These are phyloP conservation scores for Saccopteryx bilineata DNA, from an alignment of 2,113 vertebrate genomes.

Conservation along the genomic window DNA sequence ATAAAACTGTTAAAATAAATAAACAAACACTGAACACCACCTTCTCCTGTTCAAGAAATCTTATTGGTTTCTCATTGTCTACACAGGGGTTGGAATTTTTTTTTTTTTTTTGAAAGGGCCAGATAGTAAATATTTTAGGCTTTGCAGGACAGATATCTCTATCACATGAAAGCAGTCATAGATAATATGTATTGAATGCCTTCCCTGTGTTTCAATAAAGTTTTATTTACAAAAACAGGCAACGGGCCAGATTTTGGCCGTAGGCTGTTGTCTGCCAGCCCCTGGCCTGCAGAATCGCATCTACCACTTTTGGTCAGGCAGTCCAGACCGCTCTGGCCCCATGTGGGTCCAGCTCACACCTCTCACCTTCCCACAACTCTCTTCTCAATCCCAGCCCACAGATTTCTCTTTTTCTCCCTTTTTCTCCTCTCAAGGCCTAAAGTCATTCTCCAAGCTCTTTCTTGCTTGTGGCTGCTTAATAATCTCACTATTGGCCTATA, in stretches of 20 bases:
- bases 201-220: conserved; percentile 4
- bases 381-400: not conserved
- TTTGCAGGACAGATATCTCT: too few relatives aligned
- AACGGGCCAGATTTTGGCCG: not conserved
- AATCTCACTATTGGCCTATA: not conserved
- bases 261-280: too few relatives aligned
- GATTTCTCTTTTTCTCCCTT: not conserved
- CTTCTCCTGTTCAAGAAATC: not conserved
- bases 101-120: not conserved
- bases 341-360: not conserved
- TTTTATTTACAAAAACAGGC: conserved; percentile 24
- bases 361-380: not conserved
- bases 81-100: not conserved
- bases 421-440: not conserved
- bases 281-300: not conserved
- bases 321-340: not conserved
- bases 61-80: not conserved
- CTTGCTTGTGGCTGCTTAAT: not conserved
- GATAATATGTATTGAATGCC: not conserved
- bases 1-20: not conserved
- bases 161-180: not conserved
- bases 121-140: too few relatives aligned
- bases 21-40: not conserved
- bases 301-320: not conserved
- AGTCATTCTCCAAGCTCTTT: not conserved